These are phyloP conservation scores for Pteronura brasiliensis DNA, from an alignment of 2,113 vertebrate species.

Conservation along the genomic window DNA sequence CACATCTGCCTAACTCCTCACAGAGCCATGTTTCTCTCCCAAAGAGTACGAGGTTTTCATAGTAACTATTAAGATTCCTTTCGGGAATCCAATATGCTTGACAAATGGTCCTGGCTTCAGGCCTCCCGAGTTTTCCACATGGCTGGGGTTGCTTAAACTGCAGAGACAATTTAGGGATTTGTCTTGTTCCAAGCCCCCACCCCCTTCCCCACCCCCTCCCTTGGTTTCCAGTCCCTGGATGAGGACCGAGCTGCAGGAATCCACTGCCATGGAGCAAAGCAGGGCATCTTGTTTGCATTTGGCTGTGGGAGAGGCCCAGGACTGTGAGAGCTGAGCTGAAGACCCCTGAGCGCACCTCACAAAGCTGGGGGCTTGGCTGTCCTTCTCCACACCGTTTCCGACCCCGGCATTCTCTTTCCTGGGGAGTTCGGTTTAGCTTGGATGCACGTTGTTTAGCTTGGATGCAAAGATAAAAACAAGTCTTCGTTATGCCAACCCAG, in stretches of 20 bases:
- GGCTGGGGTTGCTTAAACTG: neutral
- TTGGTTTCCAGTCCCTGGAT: neutral
- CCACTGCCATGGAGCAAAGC: neutral
- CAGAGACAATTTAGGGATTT: neutral
- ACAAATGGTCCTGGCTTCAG: conserved; percentile 2
- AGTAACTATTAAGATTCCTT: neutral
- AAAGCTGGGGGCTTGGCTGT: neutral
- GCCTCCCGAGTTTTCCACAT: neutral
- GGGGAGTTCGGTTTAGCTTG: neutral
- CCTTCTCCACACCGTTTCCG: neutral
- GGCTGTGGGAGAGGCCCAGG: neutral
- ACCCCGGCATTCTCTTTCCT: neutral
- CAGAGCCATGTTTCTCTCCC: neutral
- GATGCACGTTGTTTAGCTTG: neutral
- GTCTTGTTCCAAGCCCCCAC: neutral
- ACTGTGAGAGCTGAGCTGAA: neutral
- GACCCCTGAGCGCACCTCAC: neutral
- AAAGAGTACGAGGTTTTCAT: neutral
- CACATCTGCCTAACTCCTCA: neutral
- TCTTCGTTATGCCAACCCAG: neutral
- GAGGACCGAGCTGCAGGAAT: neutral
- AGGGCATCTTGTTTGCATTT: neutral
- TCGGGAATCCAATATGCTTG: neutral
- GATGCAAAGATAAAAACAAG: neutral
- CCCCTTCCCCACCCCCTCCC: too few species aligned